Evolutionary conservation across 2,797 vertebrate genomes (phyloP).

Genomic region (Amniataba percoides): DNA sequence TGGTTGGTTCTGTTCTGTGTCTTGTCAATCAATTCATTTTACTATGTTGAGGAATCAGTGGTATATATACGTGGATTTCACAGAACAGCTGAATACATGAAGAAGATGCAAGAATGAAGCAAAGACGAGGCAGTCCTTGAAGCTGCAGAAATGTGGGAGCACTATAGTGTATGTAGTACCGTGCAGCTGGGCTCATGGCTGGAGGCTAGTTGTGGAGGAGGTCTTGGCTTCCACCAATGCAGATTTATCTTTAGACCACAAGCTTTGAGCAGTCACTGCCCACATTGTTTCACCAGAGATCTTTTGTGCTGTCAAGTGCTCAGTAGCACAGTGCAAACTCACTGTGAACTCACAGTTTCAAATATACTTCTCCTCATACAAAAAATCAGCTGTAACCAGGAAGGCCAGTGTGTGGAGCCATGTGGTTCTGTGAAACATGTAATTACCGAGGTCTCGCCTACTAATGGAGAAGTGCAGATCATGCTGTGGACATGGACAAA

Average conservation of each 20-base stretch:
- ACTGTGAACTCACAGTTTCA: constrained; percentile 2
- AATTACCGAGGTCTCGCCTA: too few relatives aligned
- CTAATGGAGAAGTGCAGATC: neutral
- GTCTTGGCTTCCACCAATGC: constrained; percentile 25
- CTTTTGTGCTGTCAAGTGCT: constrained; percentile 6
- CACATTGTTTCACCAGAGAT: constrained; percentile 33
- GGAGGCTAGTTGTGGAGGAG: constrained; percentile 43
- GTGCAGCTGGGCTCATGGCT: constrained; percentile 10
- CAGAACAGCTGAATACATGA: neutral
- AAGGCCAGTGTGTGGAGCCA: neutral
- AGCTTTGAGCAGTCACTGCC: constrained; percentile 30
- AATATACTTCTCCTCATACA: neutral
- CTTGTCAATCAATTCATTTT: neutral
- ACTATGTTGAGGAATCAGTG: neutral
- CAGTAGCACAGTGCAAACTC: constrained; percentile 8
- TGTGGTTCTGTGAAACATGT: neutral
- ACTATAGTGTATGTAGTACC: neutral
- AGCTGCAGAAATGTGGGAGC: constrained; percentile 13
- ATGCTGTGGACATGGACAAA: neutral
- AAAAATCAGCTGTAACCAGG: neutral
- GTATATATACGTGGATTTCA: neutral
- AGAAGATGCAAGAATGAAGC: neutral
- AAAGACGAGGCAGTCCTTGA: neutral
- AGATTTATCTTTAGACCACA: constrained; percentile 44
- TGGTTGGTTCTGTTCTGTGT: neutral